Evolutionary conservation across 2,888 invertebrate genomes (phyloP).

Genomic region (Lycophotia porphyrea): DNA sequence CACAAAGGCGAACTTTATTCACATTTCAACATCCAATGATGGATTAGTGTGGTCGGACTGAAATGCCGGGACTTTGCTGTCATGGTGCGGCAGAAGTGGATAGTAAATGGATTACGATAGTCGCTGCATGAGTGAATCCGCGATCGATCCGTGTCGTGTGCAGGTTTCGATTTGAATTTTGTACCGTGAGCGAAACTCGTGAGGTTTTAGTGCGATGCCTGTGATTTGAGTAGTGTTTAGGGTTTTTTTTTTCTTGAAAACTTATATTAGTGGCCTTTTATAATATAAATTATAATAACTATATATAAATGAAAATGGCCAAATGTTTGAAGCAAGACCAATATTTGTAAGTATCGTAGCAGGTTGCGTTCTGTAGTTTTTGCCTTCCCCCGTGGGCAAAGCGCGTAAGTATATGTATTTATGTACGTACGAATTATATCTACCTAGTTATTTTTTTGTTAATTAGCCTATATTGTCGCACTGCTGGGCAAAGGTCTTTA

Average conservation of each 20-base stretch:
- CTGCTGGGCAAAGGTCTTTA: too few relatives aligned
- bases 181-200: slow-evolving; percentile 3
- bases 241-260: background rate
- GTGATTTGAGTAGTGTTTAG: background rate
- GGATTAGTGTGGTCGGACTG: slow-evolving; percentile 2
- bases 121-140: slow-evolving; percentile 25
- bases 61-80: slow-evolving; percentile 12
- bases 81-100: slow-evolving; percentile 27
- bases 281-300: background rate
- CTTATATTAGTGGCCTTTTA: background rate
- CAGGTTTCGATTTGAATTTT: slow-evolving; percentile 38
- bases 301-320: too few relatives aligned
- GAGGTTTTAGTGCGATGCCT: background rate
- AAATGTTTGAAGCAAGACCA: too few relatives aligned
- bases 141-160: slow-evolving; percentile 32
- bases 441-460: too few relatives aligned
- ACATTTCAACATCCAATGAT: slow-evolving; percentile 20
- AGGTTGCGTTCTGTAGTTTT: too few relatives aligned
- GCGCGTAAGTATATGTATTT: too few relatives aligned
- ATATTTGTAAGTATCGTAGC: background rate
- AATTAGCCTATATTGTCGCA: too few relatives aligned
- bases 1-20: slow-evolving; percentile 8
- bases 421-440: too few relatives aligned
- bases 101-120: slow-evolving; percentile 36
- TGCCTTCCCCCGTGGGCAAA: too few relatives aligned